Evolutionary conservation across 2,113 vertebrate species (phyloP).

Genomic region (Motacilla alba): DNA sequence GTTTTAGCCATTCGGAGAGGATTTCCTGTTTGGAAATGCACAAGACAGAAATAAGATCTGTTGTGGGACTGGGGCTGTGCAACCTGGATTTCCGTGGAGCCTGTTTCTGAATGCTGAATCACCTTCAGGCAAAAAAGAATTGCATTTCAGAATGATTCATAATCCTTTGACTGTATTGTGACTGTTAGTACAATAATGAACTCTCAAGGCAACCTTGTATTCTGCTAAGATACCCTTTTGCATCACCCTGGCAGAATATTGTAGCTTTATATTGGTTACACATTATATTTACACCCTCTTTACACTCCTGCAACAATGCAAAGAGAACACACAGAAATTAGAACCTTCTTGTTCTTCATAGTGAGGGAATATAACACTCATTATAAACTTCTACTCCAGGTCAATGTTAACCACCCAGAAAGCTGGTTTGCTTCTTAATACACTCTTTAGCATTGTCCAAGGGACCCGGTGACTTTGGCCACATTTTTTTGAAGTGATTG

Average conservation of each 20-base stretch:
- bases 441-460: background rate
- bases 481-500: background rate
- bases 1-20: background rate
- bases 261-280: background rate
- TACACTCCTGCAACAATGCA: background rate
- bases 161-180: background rate
- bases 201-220: background rate
- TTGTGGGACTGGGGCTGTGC: background rate
- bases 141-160: background rate
- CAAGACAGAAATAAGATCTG: background rate
- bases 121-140: background rate
- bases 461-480: background rate
- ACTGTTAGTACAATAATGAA: background rate
- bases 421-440: background rate
- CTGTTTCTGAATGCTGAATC: background rate
- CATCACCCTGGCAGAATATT: background rate
- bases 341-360: background rate
- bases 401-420: background rate
- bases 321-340: background rate
- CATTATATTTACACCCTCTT: background rate
- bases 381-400: background rate
- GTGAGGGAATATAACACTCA: background rate
- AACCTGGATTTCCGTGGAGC: background rate
- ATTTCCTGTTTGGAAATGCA: background rate
- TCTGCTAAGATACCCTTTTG: background rate